phyloP scores from a whole-genome alignment of 2,888 invertebrate species.

The Idaea dimidiata region DNA sequence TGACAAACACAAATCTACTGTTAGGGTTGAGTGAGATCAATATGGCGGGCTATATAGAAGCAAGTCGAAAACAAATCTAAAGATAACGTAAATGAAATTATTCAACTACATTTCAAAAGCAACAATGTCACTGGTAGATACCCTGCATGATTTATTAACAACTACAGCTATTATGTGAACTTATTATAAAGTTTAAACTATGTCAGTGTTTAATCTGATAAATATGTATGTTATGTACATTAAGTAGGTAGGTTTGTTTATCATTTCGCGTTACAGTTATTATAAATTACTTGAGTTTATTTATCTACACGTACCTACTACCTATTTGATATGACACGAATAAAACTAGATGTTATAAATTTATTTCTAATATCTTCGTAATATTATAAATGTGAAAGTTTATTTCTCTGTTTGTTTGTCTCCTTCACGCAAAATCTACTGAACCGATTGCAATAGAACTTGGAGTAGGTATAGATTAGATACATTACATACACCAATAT shows the following conservation, averaged over 20 bases:
- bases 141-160: background rate
- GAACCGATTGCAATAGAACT: no score
- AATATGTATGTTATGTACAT: background rate
- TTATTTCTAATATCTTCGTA: background rate
- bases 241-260: background rate
- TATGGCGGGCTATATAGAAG: no score
- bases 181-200: background rate
- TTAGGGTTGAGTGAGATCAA: no score
- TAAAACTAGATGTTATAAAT: background rate
- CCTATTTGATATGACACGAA: background rate
- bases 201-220: conserved; percentile 3
- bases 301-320: background rate
- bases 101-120: background rate
- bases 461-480: no score
- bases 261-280: background rate
- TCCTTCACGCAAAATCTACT: no score
- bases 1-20: no score
- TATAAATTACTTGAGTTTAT: background rate
- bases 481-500: no score
- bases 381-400: no score
- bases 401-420: no score
- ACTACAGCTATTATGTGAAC: background rate
- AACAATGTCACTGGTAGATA: background rate
- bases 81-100: no score
- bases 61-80: no score